phyloP scores from a whole-genome alignment of 1,140 invertebrate species.

The Diuraphis noxia region DNA sequence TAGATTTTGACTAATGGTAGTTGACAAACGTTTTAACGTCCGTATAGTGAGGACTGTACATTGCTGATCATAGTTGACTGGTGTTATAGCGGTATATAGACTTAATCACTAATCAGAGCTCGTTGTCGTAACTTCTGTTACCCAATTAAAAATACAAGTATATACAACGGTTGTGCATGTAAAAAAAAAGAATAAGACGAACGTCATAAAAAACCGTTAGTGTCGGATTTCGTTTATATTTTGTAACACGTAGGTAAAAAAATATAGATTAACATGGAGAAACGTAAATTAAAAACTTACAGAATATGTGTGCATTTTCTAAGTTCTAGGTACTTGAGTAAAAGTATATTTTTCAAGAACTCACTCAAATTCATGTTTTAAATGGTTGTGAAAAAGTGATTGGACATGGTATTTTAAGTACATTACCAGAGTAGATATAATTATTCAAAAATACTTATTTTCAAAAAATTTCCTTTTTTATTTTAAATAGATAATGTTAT shows the following conservation, averaged over 20 bases:
- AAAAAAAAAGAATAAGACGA: not conserved
- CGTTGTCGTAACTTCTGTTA: not conserved
- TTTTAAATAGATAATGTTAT: too few species aligned
- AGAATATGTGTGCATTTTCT: not conserved
- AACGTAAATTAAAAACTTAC: not conserved
- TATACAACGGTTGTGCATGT: not conserved
- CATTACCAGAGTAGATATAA: not conserved
- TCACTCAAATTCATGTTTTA: not conserved
- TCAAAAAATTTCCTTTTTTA: too few species aligned
- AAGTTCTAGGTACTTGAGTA: not conserved
- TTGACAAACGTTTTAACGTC: too few species aligned
- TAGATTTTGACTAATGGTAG: not conserved
- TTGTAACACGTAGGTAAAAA: not conserved
- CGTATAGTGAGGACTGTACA: not conserved
- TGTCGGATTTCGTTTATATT: not conserved
- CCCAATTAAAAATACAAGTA: not conserved
- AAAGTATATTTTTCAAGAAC: not conserved
- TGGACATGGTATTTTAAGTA: not conserved
- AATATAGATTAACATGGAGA: not conserved
- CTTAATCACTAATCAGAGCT: not conserved
- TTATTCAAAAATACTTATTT: not conserved
- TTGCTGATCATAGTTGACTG: not conserved
- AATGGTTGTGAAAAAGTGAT: not conserved
- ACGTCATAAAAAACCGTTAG: not conserved
- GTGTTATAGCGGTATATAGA: not conserved